Evolutionary conservation across 2,888 invertebrate species (phyloP), one percentile per base, ranked within the genome.

Genomic region (Ryuthela nishihirai): DNA sequence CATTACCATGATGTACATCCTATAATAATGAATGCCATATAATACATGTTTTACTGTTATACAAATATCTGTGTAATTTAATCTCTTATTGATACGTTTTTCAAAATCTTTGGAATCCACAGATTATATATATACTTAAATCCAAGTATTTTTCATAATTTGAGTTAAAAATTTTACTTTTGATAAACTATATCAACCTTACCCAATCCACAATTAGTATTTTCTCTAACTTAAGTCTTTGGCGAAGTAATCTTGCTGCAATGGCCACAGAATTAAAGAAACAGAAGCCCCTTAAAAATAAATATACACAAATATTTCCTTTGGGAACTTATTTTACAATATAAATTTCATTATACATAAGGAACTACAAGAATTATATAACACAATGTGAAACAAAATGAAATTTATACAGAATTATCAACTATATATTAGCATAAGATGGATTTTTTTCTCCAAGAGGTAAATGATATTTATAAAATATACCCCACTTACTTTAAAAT

Each of bases 1-100:
- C 97, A 78, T 97, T 97, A 41, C 97, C 97, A 80, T 97, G 97
- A 77, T 97, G 97, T 54, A 97, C 94, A 78, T 95, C 97, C 88
- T 88, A 68, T 12, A 55, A 36, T 17, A 47, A 9, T 24, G 9
- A 9, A 38, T 38, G 10, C 15, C 7, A 29, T 9, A 29, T 29
- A n/a, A n/a, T n/a, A n/a, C n/a, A n/a, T n/a, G n/a, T n/a, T n/a
- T n/a, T n/a, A n/a, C n/a, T n/a, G n/a, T n/a, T n/a, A n/a, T n/a
- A n/a, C n/a, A n/a, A n/a, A n/a, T n/a, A n/a, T n/a, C n/a, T 12
- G 20, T 12, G 41, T n/a, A 26, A 20, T 15, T 17, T 32, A 5
- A 17, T 48, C 10, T 45, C 12, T 10, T 2, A 48, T n/a, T 10
- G 17, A 5, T 29, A n/a, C 10, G n/a, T n/a, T 10, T n/a, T n/a